These are phyloP conservation scores for Sabatieria punctata DNA, from an alignment of 2,888 invertebrate species.

Conservation along the genomic window DNA sequence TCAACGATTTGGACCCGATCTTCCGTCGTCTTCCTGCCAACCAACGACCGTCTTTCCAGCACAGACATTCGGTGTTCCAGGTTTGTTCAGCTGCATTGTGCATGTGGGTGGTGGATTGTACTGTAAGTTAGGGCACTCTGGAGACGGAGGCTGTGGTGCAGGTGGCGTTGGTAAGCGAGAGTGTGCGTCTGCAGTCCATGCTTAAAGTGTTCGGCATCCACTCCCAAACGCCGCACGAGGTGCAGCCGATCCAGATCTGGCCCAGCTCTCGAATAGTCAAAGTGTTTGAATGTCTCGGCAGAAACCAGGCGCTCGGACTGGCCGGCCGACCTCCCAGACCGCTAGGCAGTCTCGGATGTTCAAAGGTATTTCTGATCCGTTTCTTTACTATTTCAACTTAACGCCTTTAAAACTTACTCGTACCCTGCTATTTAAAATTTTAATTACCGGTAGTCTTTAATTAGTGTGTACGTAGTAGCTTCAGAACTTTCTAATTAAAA, in stretches of 20 bases:
- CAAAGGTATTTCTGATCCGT: too few species aligned
- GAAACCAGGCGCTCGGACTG: constrained; percentile 69
- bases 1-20: constrained; percentile 91
- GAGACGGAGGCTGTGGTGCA: constrained; percentile 85
- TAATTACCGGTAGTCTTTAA: too few species aligned
- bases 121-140: constrained; percentile 66
- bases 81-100: too few species aligned
- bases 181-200: constrained; percentile 92
- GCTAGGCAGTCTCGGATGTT: constrained; percentile 87
- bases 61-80: constrained; percentile 93
- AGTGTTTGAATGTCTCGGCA: constrained; percentile 71
- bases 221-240: constrained; percentile 92
- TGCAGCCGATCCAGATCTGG: constrained; percentile 65
- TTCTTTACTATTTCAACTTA: too few species aligned
- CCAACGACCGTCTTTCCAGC: constrained; percentile 73
- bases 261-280: constrained; percentile 48
- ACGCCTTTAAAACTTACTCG: too few species aligned
- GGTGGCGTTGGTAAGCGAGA: constrained; percentile 92
- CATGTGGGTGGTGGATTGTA: too few species aligned
- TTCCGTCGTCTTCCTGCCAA: constrained; percentile 84
- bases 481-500: too few species aligned
- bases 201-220: constrained; percentile 98
- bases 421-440: too few species aligned
- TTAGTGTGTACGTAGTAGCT: too few species aligned
- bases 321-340: constrained; percentile 83